Percentiles rank a stretch among this genome's conserved stretches.
phyloP scores from a whole-genome alignment of 2,888 invertebrate genomes.

The Timema cristinae region DNA sequence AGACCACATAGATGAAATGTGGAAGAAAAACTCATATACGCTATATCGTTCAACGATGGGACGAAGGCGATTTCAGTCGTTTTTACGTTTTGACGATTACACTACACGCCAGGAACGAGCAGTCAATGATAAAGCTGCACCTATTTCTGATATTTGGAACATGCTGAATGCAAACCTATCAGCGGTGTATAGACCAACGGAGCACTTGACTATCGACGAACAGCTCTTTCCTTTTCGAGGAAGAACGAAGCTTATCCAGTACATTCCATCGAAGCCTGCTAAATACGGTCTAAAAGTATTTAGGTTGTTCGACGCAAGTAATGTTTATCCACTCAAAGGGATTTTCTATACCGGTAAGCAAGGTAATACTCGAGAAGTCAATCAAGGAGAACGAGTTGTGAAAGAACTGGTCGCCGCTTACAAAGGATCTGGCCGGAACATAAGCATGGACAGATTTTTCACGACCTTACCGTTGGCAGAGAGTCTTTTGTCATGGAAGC shows the following conservation, averaged over 20 bases:
- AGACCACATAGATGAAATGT: too few relatives aligned
- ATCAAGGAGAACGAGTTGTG: neutral
- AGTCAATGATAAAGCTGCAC: neutral
- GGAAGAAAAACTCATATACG: neutral
- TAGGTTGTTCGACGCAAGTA: too few relatives aligned
- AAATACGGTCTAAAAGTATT: too few relatives aligned
- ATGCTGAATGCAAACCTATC: too few relatives aligned
- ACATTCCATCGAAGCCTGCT: too few relatives aligned
- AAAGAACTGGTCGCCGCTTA: neutral
- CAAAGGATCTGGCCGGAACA: neutral
- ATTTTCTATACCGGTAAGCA: neutral
- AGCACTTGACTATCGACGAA: too few relatives aligned
- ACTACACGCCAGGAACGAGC: conserved; percentile 1
- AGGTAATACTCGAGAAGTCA: neutral
- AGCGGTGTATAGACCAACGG: too few relatives aligned
- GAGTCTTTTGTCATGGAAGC: conserved; percentile 10
- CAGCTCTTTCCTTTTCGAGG: too few relatives aligned
- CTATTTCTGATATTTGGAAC: too few relatives aligned
- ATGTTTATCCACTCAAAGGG: too few relatives aligned
- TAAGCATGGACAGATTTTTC: conserved; percentile 14
- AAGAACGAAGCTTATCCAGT: too few relatives aligned
- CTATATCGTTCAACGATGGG: conserved; percentile 4
- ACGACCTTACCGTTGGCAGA: conserved; percentile 7
- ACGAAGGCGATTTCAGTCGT: conserved; percentile 2
- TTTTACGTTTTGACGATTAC: too few relatives aligned